Evolutionary conservation across 2,113 vertebrate genomes (phyloP).

Genomic region (Chaetodon auriga): DNA sequence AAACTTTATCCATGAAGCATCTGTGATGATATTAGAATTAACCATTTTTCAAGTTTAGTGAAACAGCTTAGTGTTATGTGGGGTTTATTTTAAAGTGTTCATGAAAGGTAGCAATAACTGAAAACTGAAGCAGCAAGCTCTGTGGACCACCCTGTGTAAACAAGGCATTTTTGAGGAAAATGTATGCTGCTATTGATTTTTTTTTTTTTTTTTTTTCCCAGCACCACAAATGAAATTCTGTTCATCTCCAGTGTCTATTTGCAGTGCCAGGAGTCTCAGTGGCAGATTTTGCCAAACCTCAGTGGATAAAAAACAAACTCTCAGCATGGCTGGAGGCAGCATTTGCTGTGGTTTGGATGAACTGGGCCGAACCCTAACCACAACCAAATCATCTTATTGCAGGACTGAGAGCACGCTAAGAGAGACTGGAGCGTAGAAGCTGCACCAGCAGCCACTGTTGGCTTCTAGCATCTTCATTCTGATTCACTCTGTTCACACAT

Average conservation of each 20-base stretch:
- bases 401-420: slow-evolving; percentile 1
- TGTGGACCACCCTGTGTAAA: not conserved
- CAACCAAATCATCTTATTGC: not conserved
- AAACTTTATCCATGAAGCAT: not conserved
- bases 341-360: not conserved
- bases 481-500: not conserved
- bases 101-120: not conserved
- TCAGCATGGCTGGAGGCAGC: too few species aligned
- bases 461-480: not conserved
- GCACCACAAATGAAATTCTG: not conserved
- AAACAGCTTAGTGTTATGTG: not conserved
- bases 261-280: not conserved
- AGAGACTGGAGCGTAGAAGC: not conserved
- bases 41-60: not conserved
- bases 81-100: not conserved
- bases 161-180: not conserved
- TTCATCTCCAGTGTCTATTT: not conserved
- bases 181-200: not conserved
- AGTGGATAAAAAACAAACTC: not conserved
- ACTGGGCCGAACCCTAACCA: not conserved
- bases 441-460: not conserved
- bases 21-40: not conserved
- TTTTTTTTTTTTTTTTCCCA: not conserved
- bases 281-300: not conserved
- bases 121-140: not conserved